These are phyloP conservation scores for Hypothenemus hampei DNA, from an alignment of 1,140 invertebrate genomes.

Conservation along the genomic window DNA sequence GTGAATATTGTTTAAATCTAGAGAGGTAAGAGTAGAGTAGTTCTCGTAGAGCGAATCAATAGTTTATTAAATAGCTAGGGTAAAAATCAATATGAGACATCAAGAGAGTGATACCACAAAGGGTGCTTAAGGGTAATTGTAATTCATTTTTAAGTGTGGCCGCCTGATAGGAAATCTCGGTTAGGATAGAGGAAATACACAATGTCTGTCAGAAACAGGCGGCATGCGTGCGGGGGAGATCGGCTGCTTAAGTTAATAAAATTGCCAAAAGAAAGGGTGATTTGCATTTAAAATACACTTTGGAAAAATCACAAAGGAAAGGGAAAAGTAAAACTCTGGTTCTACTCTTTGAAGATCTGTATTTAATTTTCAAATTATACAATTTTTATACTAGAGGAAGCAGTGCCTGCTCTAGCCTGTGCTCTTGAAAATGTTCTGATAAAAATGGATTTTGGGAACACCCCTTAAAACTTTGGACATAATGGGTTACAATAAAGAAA, in stretches of 20 bases:
- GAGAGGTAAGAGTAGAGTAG: no score
- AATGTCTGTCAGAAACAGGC: conserved; percentile 32
- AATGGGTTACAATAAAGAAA: no score
- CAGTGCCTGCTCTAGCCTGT: no score
- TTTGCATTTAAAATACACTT: conserved; percentile 34
- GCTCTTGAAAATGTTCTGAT: no score
- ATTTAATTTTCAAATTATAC: conserved; percentile 27
- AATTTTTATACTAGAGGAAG: no score
- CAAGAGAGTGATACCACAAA: conserved; percentile 26
- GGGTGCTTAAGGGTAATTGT: conserved; percentile 33
- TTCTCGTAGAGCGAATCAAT: no score
- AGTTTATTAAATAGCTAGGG: conserved; percentile 11
- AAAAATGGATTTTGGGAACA: no score
- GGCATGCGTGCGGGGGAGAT: conserved; percentile 14
- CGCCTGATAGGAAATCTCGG: conserved; percentile 28
- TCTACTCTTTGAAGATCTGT: conserved; percentile 20
- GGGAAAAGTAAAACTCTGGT: conserved; percentile 20
- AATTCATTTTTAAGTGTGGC: conserved; percentile 34
- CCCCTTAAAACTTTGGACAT: no score
- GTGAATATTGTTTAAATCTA: no score
- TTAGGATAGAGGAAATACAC: conserved; percentile 23
- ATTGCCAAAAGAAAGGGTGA: conserved; percentile 31
- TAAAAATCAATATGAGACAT: conserved; percentile 22
- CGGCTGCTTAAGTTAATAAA: conserved; percentile 33
- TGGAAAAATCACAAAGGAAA: conserved; percentile 24